Conservation (phyloP, 2,113 vertebrate genomes). For the Maccullochella peelii region DNA sequence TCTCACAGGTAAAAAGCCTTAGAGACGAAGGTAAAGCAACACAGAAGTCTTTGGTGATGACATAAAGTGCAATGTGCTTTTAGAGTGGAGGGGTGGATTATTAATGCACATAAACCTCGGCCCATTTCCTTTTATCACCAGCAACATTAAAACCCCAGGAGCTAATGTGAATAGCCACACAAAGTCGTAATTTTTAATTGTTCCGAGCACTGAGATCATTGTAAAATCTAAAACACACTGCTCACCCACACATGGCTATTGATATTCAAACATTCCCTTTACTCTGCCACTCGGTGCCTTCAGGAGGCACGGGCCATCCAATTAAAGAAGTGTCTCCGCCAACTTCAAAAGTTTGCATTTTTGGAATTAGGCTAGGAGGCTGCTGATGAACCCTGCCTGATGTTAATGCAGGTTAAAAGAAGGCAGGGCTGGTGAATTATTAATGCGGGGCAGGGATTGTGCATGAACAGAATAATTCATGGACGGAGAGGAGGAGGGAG, state of each 20-base stretch:
- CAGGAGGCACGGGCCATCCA: conserved; percentile 21
- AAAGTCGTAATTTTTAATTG: conserved; percentile 7
- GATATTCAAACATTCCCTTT: conserved; percentile 53
- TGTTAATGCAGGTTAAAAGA: conserved; percentile 75
- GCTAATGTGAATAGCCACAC: conserved; percentile 2
- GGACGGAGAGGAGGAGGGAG: conserved; percentile 4
- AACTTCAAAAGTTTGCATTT: conserved; percentile 68
- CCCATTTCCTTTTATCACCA: conserved; percentile 43
- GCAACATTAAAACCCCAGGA: conserved; percentile 12
- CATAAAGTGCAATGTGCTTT: conserved; percentile 48
- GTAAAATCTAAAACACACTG: background rate
- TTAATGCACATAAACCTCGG: conserved; percentile 26
- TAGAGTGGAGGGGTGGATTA: conserved; percentile 11
- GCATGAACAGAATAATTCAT: conserved; percentile 70
- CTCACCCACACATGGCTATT: conserved; percentile 18
- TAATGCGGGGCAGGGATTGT: conserved; percentile 55
- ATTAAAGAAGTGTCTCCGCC: conserved; percentile 43
- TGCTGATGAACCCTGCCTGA: conserved; percentile 43
- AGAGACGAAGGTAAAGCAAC: background rate
- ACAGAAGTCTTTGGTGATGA: conserved; percentile 39
- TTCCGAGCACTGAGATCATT: conserved; percentile 1
- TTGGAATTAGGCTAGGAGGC: conserved; percentile 26
- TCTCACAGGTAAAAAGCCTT: background rate
- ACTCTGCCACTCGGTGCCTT: conserved; percentile 28
- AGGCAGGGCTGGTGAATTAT: conserved; percentile 71